Evolutionary conservation across 2,113 vertebrate genomes (phyloP).

Genomic region (Tautogolabrus adspersus): DNA sequence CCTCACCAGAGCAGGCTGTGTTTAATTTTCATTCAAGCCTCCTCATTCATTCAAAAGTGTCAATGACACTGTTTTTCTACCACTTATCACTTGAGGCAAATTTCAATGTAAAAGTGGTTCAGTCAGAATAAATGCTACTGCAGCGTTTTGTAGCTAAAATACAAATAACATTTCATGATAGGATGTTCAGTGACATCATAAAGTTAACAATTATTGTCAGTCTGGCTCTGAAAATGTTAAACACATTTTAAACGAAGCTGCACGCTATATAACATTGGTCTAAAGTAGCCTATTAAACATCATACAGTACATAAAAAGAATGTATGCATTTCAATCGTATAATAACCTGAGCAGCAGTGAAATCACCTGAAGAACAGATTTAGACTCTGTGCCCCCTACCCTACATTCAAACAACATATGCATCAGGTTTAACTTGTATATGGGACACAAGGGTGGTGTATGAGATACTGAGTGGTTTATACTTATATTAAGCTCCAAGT

Average conservation of each 20-base stretch:
- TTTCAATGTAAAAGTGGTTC: conserved; percentile 9
- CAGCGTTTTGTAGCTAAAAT: not conserved
- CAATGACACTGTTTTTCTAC: conserved; percentile 31
- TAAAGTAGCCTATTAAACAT: not conserved
- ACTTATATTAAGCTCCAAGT: no score
- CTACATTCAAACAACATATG: no score
- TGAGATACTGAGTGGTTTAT: no score
- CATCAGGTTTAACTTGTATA: no score
- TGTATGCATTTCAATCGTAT: not conserved
- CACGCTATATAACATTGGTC: not conserved
- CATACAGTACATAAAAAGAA: not conserved
- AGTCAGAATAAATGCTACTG: not conserved
- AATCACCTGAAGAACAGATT: not conserved
- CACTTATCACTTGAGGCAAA: conserved; percentile 26
- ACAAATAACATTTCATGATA: not conserved
- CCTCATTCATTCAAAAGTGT: conserved; percentile 36
- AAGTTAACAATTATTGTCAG: not conserved
- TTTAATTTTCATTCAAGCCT: conserved; percentile 43
- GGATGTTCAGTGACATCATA: not conserved
- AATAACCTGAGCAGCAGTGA: not conserved
- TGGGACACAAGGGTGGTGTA: no score
- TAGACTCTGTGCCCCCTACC: no score
- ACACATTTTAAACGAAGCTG: no score
- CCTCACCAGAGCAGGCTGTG: conserved; percentile 20
- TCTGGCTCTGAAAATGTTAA: not conserved